Base-by-base conservation (phyloP, 2,888 invertebrate species). In the Seira sanloemensis region DNA sequence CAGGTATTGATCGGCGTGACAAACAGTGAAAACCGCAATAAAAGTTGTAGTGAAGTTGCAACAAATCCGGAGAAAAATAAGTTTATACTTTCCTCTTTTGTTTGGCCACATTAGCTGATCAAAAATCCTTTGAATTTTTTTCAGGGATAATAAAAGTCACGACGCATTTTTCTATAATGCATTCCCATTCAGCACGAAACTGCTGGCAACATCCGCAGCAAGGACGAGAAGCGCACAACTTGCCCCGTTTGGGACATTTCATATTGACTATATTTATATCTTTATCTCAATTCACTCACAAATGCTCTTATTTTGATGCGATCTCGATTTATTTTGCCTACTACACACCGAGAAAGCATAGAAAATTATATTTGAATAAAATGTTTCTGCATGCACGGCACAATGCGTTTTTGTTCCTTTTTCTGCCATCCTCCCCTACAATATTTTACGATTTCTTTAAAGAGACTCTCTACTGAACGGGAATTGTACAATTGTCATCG, bases 81-180 rank as follows among this genome's bases (percentile, higher is more conserved):
- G n/a, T n/a, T n/a, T n/a, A n/a, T n/a, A n/a, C n/a, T n/a, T n/a
- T n/a, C n/a, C n/a, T n/a, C n/a, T n/a, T n/a, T n/a, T n/a, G n/a
- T n/a, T n/a, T n/a, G n/a, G n/a, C n/a, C n/a, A n/a, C n/a, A n/a
- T n/a, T n/a, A n/a, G 50, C 16, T 50, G 50, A 50, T 50, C 50
- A 18, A 12, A 50, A 7, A 50, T 50, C 5, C 23, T 72, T 37
- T 37, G 19, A 73, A 27, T 73, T 54, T 73, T 50, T 80, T 80
- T 71, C 19, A 69, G 76, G 81, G 76, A 76, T 81, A 76, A 76
- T 76, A 81, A 65, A 81, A 82, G 77, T 77, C 83, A 78, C n/a
- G n/a, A 50, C 16, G 12, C 12, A 12, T 77, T 72, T 83, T 83
- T 83, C 67, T 83, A 62, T 78, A 54, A 62, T 54, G 78, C 83